Conservation (phyloP, 2,797 vertebrate species). For the Echeneis naucrates region DNA sequence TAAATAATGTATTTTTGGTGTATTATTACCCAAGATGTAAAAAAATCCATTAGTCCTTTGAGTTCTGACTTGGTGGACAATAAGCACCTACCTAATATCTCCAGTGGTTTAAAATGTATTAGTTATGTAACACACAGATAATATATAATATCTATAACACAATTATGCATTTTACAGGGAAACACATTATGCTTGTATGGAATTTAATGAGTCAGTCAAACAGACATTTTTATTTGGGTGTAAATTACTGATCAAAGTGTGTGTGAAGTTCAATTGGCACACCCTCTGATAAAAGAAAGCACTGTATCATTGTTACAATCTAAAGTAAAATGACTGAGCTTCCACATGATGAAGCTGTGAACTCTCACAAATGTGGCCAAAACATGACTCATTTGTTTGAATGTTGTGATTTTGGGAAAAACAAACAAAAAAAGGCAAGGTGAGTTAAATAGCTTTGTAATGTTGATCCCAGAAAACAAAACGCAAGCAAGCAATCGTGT, state of each 20-base stretch:
- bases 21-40: background rate
- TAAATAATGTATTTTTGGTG: too few species aligned
- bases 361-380: background rate
- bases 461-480: background rate
- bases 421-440: background rate
- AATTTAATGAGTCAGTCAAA: too few species aligned
- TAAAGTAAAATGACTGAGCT: too few species aligned
- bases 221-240: background rate
- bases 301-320: conserved; percentile 41
- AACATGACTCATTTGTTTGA: conserved; percentile 9
- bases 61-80: too few species aligned
- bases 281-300: background rate
- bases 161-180: background rate
- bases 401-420: too few species aligned
- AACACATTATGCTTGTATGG: too few species aligned
- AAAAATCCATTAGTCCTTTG: background rate
- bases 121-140: too few species aligned
- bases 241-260: background rate
- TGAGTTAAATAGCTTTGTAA: background rate
- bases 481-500: too few species aligned
- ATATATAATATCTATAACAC: too few species aligned
- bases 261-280: background rate
- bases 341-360: too few species aligned
- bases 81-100: too few species aligned
- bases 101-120: background rate